Evolutionary conservation across 2,113 vertebrate genomes (phyloP).

Genomic region (Stomatorhinus ivindoensis): DNA sequence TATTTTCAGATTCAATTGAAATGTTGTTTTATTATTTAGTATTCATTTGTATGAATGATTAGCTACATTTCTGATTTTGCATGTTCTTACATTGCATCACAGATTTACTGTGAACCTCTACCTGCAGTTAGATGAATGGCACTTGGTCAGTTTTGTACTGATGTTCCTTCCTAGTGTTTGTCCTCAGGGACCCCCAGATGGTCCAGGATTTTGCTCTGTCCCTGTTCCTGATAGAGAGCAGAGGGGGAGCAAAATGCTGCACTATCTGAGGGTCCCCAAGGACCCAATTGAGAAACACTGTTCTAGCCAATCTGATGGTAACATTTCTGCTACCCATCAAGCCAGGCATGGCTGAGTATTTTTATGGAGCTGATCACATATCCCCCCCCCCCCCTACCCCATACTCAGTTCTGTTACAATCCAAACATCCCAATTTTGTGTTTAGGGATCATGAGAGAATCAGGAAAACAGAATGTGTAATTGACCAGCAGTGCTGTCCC

Average conservation of each 20-base stretch:
- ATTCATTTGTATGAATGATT: not conserved
- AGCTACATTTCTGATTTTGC: not conserved
- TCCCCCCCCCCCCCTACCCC: not conserved
- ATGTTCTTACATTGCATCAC: not conserved
- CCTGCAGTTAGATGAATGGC: not conserved
- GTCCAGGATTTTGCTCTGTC: not conserved
- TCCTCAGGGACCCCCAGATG: no score
- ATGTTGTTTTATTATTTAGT: not conserved
- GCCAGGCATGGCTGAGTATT: not conserved
- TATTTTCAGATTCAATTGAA: not conserved
- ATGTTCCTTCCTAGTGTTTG: not conserved
- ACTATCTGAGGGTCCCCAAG: not conserved
- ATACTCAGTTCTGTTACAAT: not conserved
- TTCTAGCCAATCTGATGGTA: not conserved
- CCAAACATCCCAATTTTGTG: not conserved
- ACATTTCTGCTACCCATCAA: not conserved
- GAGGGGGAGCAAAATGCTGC: not conserved
- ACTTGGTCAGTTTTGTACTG: not conserved
- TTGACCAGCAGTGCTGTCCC: constrained; percentile 4
- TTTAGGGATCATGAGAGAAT: not conserved
- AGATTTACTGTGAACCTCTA: not conserved
- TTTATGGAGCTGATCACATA: not conserved
- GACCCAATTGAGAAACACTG: not conserved
- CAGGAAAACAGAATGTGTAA: not conserved
- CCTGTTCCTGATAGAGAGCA: not conserved